phyloP scores from a whole-genome alignment of 2,113 vertebrate species.

The Glaucidium brasilianum region DNA sequence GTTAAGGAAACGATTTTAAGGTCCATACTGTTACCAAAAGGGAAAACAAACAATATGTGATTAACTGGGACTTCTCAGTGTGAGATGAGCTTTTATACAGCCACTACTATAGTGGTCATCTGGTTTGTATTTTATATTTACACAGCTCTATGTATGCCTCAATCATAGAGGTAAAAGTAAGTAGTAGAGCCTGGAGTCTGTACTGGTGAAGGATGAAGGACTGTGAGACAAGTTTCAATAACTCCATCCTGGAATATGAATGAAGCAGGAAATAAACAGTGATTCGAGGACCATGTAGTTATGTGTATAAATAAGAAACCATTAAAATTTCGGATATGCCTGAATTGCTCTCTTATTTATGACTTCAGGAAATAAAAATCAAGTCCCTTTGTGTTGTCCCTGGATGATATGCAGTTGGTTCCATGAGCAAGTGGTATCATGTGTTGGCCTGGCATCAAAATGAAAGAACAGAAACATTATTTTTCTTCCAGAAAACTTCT shows the following conservation, averaged over 20 bases:
- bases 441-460: neutral
- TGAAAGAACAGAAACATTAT: neutral
- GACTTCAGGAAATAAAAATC: neutral
- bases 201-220: neutral
- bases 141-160: neutral
- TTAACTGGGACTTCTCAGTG: neutral
- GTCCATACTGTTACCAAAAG: neutral
- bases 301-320: neutral
- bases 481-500: neutral
- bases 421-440: neutral
- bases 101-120: neutral
- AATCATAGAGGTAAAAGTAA: neutral
- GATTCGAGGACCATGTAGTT: neutral
- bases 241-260: neutral
- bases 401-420: neutral
- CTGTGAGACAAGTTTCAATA: neutral
- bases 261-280: neutral
- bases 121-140: neutral
- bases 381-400: neutral
- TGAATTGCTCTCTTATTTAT: neutral
- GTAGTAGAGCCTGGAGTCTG: neutral
- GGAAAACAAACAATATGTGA: neutral
- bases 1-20: neutral
- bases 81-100: neutral
- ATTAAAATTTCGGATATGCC: neutral